Evolutionary conservation across 2,888 invertebrate genomes (phyloP).

Genomic region (Mellilla xanthometata): DNA sequence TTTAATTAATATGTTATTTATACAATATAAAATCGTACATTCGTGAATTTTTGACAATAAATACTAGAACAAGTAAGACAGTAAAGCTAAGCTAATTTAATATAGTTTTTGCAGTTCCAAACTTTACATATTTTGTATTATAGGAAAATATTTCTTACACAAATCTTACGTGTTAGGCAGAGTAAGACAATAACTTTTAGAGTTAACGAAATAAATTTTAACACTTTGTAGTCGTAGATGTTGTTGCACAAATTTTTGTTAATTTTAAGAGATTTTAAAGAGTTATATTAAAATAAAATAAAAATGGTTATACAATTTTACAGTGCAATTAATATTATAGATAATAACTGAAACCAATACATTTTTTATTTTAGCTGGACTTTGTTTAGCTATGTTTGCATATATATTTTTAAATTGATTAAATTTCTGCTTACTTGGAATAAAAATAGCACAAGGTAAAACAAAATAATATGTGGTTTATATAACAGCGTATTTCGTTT

Average conservation of each 20-base stretch:
- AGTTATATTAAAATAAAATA: slow-evolving; percentile 18
- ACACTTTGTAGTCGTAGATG: slow-evolving; percentile 74
- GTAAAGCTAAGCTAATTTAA: too few relatives aligned
- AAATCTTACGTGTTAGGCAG: slow-evolving; percentile 9
- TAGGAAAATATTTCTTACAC: slow-evolving; percentile 18
- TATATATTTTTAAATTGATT: too few relatives aligned
- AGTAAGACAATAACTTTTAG: slow-evolving; percentile 27
- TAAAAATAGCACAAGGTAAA: too few relatives aligned
- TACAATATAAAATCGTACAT: too few relatives aligned
- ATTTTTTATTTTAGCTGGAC: too few relatives aligned
- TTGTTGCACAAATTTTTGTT: slow-evolving; percentile 73
- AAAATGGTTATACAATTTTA: slow-evolving; percentile 31
- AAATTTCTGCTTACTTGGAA: too few relatives aligned
- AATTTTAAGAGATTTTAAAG: slow-evolving; percentile 43
- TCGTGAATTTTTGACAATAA: too few relatives aligned
- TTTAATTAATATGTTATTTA: too few relatives aligned
- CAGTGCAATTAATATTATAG: slow-evolving; percentile 40
- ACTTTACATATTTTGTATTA: slow-evolving; percentile 20
- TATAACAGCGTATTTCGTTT: too few relatives aligned
- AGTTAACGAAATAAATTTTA: slow-evolving; percentile 34
- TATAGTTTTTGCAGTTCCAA: slow-evolving; percentile 3
- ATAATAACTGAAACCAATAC: neutral
- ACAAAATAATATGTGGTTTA: too few relatives aligned
- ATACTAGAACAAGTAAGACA: too few relatives aligned
- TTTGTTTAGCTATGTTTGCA: too few relatives aligned